Conservation (phyloP, 1,140 invertebrate species). For the Papilio xuthus region DNA sequence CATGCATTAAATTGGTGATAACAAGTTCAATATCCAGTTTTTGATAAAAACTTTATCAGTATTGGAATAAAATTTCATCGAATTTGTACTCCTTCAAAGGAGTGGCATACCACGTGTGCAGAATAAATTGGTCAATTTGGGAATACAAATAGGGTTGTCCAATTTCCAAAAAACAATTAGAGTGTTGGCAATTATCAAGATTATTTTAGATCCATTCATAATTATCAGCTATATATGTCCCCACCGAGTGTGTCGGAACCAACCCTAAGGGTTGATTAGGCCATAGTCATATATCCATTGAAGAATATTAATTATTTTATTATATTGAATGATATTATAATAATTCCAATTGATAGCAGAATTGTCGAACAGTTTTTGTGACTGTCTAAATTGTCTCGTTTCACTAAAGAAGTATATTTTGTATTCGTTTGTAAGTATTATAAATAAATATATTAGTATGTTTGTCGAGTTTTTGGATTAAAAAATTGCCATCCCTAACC, state of each 20-base stretch:
- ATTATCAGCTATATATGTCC: no score
- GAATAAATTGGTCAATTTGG: background rate
- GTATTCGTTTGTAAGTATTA: no score
- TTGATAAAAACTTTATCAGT: background rate
- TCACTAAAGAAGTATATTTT: background rate
- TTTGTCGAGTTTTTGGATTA: background rate
- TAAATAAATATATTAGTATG: no score
- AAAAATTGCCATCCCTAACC: conserved; percentile 10
- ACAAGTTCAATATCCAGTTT: background rate
- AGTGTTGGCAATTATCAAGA: no score
- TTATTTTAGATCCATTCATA: no score
- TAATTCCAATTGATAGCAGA: no score
- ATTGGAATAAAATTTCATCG: background rate
- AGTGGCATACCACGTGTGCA: background rate
- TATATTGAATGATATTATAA: background rate
- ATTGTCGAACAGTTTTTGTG: background rate
- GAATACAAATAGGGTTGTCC: background rate
- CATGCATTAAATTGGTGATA: background rate
- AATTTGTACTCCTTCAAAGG: background rate
- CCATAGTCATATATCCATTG: no score
- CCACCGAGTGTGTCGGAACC: no score
- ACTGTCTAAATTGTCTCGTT: no score
- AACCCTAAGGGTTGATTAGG: no score
- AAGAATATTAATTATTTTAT: no score
- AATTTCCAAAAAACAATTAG: background rate